Percentiles rank a stretch among this genome's conserved stretches.
Conservation (phyloP, 2,797 vertebrate genomes). For the Lutra lutra region DNA sequence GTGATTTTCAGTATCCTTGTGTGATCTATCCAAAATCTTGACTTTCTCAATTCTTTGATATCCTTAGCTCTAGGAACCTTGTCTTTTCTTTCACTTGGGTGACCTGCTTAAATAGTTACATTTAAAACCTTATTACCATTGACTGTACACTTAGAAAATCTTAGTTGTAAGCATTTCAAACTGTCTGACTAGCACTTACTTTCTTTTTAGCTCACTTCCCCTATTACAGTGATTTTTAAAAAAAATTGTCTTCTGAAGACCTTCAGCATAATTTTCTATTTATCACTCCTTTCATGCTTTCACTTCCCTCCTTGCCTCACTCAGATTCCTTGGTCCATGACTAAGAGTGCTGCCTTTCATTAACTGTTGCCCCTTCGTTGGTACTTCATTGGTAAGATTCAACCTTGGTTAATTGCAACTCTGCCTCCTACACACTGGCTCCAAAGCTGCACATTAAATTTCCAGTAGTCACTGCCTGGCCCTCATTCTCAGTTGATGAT, state of each 20-base stretch:
- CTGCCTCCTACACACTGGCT: neutral
- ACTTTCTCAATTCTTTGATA: constrained; percentile 19
- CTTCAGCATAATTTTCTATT: neutral
- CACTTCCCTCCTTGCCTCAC: neutral
- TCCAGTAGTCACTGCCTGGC: neutral
- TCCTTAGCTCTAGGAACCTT: neutral
- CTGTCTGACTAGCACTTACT: neutral
- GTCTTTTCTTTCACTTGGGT: constrained; percentile 44
- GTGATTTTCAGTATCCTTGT: neutral
- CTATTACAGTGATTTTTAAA: neutral
- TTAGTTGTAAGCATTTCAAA: neutral
- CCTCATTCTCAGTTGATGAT: constrained; percentile 22
- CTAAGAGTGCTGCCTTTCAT: constrained; percentile 18
- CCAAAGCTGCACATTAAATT: neutral
- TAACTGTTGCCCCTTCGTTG: neutral
- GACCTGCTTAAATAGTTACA: neutral
- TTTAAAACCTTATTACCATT: neutral
- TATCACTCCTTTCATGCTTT: neutral
- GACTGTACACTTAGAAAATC: neutral
- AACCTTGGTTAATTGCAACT: neutral
- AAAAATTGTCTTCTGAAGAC: neutral
- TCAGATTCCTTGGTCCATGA: neutral
- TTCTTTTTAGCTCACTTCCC: constrained; percentile 7
- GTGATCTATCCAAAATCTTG: neutral
- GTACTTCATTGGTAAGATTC: neutral